Percentiles rank a stretch among this genome's conserved stretches.
These are phyloP conservation scores for Chloebia gouldiae DNA, from an alignment of 2,113 vertebrate species.

Conservation along the genomic window DNA sequence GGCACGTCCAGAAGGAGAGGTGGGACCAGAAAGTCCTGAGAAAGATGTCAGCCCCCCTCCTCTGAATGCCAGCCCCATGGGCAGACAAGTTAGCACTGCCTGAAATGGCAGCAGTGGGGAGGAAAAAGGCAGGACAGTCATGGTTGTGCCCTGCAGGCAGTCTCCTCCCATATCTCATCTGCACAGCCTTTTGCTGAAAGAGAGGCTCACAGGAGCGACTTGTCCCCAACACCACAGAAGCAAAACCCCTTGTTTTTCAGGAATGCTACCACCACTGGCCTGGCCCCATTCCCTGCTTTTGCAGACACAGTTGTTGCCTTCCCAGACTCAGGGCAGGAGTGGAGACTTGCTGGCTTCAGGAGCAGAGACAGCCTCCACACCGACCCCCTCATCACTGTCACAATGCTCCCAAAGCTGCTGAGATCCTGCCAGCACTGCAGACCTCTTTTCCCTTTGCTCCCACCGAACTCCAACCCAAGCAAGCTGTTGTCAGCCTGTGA, in stretches of 20 bases:
- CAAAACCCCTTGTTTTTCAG: background rate
- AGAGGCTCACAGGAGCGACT: background rate
- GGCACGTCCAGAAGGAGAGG: background rate
- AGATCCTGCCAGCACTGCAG: background rate
- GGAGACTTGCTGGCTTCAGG: background rate
- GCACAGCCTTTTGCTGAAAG: background rate
- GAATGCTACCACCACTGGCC: background rate
- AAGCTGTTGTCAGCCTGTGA: background rate
- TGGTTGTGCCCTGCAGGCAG: background rate
- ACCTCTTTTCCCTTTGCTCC: background rate
- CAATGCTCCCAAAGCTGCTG: background rate
- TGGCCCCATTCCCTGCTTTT: background rate
- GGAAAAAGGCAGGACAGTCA: background rate
- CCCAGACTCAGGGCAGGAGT: background rate
- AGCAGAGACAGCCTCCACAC: fast-evolving
- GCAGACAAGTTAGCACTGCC: background rate
- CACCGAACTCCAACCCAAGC: background rate
- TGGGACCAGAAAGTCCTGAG: background rate
- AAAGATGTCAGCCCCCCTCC: fast-evolving
- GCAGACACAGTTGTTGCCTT: background rate
- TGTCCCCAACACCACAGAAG: background rate
- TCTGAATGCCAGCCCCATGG: background rate
- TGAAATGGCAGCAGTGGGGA: background rate
- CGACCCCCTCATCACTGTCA: background rate
- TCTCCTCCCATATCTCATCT: too few species aligned